Evolutionary conservation across 2,797 vertebrate genomes (phyloP).

Genomic region (Hippocampus kuda): DNA sequence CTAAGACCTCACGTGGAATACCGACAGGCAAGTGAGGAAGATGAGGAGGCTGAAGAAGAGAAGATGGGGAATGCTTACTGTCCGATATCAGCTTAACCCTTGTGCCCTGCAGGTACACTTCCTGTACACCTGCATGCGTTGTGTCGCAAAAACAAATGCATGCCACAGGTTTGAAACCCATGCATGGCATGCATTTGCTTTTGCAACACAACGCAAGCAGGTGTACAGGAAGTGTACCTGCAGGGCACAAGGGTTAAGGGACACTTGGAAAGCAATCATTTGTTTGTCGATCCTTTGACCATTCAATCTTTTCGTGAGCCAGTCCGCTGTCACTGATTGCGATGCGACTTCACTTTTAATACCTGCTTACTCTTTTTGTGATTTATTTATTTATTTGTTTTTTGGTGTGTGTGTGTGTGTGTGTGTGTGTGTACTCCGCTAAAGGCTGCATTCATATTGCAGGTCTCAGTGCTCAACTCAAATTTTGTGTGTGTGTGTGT

Average conservation of each 20-base stretch:
- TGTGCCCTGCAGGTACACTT: no score
- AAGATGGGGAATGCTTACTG: conserved; percentile 11
- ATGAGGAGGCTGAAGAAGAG: conserved; percentile 6
- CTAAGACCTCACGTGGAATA: conserved; percentile 33
- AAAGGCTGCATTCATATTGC: neutral
- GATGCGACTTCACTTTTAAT: neutral
- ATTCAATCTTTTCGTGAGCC: conserved; percentile 56
- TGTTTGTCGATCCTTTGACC: conserved; percentile 54
- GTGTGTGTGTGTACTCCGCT: neutral
- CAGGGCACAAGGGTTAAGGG: no score
- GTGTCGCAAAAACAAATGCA: no score
- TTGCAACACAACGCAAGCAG: no score
- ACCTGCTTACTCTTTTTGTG: neutral
- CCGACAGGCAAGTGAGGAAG: conserved; percentile 8
- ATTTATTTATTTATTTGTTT: no score
- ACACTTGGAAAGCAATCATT: conserved; percentile 63
- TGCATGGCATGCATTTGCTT: no score
- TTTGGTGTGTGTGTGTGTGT: no score
- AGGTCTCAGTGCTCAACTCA: neutral
- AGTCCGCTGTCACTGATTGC: neutral
- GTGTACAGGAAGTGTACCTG: no score
- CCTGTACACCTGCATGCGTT: no score
- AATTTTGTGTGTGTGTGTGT: conserved; percentile 11
- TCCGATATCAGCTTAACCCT: conserved; percentile 34
- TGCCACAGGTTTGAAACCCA: no score